Conservation (phyloP, 2,113 vertebrate genomes). For the Syngnathus scovelli region DNA sequence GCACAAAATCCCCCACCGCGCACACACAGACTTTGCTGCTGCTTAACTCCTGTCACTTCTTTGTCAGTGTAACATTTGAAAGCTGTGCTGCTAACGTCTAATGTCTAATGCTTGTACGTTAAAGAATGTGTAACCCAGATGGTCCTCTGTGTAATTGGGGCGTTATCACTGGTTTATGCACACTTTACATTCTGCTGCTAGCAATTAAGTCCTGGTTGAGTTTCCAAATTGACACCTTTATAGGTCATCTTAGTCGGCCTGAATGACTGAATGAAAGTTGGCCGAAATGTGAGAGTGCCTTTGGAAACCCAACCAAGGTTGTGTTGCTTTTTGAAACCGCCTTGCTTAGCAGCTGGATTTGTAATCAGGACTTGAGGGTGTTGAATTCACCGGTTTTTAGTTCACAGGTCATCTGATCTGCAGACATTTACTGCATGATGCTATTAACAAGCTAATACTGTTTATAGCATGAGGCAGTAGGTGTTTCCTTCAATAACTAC, state of each 20-base stretch:
- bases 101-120: conserved; percentile 34
- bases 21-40: conserved; percentile 26
- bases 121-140: conserved; percentile 61
- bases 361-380: not conserved
- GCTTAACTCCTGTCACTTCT: conserved; percentile 42
- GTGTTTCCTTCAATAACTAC: not conserved
- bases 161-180: conserved; percentile 59
- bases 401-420: not conserved
- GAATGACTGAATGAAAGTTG: conserved; percentile 9
- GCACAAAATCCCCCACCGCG: not conserved
- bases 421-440: not conserved
- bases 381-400: not conserved
- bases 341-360: conserved; percentile 12
- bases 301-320: conserved; percentile 21
- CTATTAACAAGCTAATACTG: not conserved
- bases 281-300: not conserved
- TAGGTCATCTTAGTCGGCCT: conserved; percentile 14
- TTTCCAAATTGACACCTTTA: conserved; percentile 20
- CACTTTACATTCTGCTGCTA: conserved; percentile 31
- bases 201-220: conserved; percentile 14
- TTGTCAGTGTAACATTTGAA: conserved; percentile 12
- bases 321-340: conserved; percentile 5
- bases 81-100: conserved; percentile 27
- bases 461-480: not conserved
- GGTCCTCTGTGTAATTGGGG: not conserved